phyloP scores from a whole-genome alignment of 2,888 invertebrate species.

The Hipparchia semele region DNA sequence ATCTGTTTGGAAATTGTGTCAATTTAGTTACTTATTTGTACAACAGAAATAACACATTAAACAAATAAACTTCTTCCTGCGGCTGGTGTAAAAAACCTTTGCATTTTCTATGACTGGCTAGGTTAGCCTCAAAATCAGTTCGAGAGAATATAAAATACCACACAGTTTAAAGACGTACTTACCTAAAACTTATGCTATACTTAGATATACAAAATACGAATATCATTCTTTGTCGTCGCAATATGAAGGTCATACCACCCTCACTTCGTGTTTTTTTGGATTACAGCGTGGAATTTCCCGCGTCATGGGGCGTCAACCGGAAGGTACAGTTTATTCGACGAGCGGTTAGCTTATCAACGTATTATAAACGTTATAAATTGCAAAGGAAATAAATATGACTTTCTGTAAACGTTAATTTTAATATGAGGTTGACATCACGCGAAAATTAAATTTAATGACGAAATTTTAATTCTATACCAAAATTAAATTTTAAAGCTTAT shows the following conservation, averaged over 20 bases:
- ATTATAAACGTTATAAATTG: constrained; percentile 30
- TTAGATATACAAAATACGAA: not conserved
- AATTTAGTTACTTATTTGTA: no score
- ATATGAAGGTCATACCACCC: constrained; percentile 16
- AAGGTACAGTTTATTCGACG: constrained; percentile 36
- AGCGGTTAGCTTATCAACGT: constrained; percentile 33
- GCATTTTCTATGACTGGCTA: no score
- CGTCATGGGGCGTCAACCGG: constrained; percentile 43
- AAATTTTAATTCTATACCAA: not conserved
- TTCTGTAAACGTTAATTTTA: not conserved
- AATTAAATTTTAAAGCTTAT: not conserved
- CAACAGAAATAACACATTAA: no score
- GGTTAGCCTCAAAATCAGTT: no score
- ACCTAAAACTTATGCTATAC: not conserved
- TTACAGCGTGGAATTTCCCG: constrained; percentile 37
- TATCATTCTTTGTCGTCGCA: constrained; percentile 6
- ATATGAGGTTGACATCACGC: not conserved
- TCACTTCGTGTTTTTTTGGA: constrained; percentile 38
- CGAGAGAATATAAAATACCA: no score
- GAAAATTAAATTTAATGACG: no score
- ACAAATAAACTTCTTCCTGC: no score
- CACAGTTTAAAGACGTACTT: no score
- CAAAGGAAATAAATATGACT: constrained; percentile 26
- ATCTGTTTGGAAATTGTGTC: no score
- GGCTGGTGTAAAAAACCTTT: no score